phyloP scores from a whole-genome alignment of 2,888 invertebrate genomes.

The Acrobasis suavella region DNA sequence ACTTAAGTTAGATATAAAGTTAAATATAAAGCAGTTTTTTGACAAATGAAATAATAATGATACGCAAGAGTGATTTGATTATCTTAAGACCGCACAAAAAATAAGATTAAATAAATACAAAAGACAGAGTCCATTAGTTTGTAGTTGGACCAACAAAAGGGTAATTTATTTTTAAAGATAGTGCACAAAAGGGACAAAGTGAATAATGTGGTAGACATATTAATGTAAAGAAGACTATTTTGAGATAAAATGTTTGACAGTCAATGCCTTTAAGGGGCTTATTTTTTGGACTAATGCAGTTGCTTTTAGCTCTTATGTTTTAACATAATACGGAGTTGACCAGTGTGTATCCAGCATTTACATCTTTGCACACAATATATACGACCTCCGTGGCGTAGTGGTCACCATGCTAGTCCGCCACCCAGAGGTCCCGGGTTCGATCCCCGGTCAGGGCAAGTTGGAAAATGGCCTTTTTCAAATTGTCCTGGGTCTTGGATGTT shows the following conservation, averaged over 20 bases:
- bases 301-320: neutral
- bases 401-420: too few species aligned
- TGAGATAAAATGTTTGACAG: conserved; percentile 1
- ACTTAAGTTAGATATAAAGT: too few species aligned
- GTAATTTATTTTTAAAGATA: neutral
- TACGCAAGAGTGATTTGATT: neutral
- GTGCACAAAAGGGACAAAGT: neutral
- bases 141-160: neutral
- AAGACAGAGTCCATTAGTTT: neutral
- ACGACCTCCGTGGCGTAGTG: too few species aligned
- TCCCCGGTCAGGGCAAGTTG: too few species aligned
- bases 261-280: neutral
- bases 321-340: neutral
- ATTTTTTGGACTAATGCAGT: neutral
- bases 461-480: too few species aligned
- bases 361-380: too few species aligned
- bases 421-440: too few species aligned
- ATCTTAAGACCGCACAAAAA: neutral
- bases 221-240: neutral
- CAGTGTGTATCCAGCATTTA: too few species aligned
- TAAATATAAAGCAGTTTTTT: too few species aligned
- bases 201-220: neutral
- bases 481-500: too few species aligned
- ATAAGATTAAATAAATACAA: neutral
- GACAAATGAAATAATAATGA: neutral